phyloP scores from a whole-genome alignment of 2,888 invertebrate species.

The Tachina lurida region DNA sequence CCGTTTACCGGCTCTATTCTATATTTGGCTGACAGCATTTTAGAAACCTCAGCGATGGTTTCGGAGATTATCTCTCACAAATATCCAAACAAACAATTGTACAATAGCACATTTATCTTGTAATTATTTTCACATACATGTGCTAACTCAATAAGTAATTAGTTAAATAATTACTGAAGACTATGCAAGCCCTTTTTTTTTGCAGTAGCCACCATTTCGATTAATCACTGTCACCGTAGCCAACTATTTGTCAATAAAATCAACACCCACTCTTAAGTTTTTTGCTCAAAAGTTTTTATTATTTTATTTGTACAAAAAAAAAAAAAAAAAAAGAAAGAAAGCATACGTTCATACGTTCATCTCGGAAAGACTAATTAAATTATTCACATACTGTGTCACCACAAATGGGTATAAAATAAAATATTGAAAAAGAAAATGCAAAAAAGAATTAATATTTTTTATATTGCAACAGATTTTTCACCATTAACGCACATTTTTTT shows the following conservation, averaged over 20 bases:
- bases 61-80: too few species aligned
- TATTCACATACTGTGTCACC: conserved; percentile 71
- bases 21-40: too few species aligned
- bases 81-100: too few species aligned
- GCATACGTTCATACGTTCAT: conserved; percentile 15
- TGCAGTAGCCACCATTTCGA: conserved; percentile 10
- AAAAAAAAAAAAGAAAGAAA: neutral
- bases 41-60: too few species aligned
- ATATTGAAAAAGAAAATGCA: conserved; percentile 60
- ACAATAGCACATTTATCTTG: neutral
- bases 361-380: conserved; percentile 68
- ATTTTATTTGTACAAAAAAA: conserved; percentile 4
- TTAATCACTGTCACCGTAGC: conserved; percentile 7
- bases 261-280: conserved; percentile 36
- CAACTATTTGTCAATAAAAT: conserved; percentile 36
- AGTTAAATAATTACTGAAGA: conserved; percentile 39
- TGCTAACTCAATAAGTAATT: conserved; percentile 32
- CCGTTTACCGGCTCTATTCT: too few species aligned
- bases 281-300: conserved; percentile 2
- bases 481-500: conserved; percentile 70
- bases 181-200: neutral
- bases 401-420: conserved; percentile 70
- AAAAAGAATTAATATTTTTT: conserved; percentile 56
- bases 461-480: conserved; percentile 68
- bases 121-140: neutral